Base-by-base conservation (phyloP, 2,113 vertebrate species). In the Struthio camelus region DNA sequence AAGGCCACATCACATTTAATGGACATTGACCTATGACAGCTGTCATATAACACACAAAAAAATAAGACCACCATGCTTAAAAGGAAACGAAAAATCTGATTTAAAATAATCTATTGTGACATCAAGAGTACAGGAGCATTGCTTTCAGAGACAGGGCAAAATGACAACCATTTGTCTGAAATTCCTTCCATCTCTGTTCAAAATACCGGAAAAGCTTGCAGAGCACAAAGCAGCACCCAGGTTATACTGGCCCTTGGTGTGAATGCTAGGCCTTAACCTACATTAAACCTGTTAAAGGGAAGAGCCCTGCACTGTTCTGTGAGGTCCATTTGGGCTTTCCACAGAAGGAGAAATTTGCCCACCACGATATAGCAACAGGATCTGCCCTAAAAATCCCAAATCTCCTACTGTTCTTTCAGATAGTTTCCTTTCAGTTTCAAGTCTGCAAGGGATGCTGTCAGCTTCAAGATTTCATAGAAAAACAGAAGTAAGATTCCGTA, bases 361-460 rank as follows among this genome's bases (percentile, higher is more conserved):
- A 85, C 66, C 66, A 61, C 82, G 44, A 89, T 24, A 79, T 6
- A 9, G 13, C 48, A 93, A 53, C 6, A 53, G 30, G 19, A 89
- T 75, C 28, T 80, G n/a, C 32, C 38, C 36, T 85, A 70, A 93
- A 96, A 95, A 62, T 32, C 30, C 71, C 66, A 91, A 70, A 19
- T 76, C 50, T 66, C 14, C 34, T 44, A n/a, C 75, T 58, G 11
- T 13, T 79, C 36, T 80, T 91, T 80, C 40, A 59, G 53, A 80
- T 5, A 58, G 58, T 5, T 69, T 40, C 65, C 64, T 72, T 85
- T 75, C 56, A 78, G 93, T 86, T 78, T 54, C 48, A 76, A 48
- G 61, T 40, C 83, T 93, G 80, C 90, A 96, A 92, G 14, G 34
- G 56, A 81, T 65, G 84, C 83, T 91, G 86, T 85, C 96, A 94